Percentiles rank a stretch among this genome's conserved stretches.
Evolutionary conservation across 2,797 vertebrate genomes (phyloP).

Genomic region (Bradypus variegatus): DNA sequence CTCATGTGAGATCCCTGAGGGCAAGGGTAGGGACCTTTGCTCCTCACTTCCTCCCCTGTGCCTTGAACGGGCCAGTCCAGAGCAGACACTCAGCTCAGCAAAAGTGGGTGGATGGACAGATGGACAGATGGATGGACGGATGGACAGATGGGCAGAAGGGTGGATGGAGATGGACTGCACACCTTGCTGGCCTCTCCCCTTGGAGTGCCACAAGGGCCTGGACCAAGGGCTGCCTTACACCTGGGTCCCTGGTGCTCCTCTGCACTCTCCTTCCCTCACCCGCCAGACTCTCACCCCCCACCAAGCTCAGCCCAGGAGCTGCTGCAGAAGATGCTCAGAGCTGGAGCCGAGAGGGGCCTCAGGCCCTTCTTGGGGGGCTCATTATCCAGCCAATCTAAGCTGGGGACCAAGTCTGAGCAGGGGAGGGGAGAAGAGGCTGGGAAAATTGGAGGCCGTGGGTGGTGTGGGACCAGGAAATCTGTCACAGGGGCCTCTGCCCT

Average conservation of each 20-base stretch:
- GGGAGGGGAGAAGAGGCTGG: not conserved
- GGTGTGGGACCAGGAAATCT: not conserved
- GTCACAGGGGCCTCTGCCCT: rapidly evolving
- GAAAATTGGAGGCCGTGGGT: no score
- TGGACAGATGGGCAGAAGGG: no score
- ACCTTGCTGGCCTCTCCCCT: not conserved
- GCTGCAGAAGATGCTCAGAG: not conserved
- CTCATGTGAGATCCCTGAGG: not conserved
- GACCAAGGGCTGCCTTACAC: not conserved
- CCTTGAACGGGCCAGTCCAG: not conserved
- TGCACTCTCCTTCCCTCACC: not conserved
- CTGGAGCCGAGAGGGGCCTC: no score
- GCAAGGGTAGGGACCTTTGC: no score
- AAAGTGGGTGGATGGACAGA: no score
- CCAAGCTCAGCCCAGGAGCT: no score
- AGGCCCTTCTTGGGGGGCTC: no score
- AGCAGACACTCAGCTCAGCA: not conserved
- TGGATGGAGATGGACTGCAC: no score
- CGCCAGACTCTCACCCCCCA: rapidly evolving
- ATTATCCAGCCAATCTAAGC: not conserved
- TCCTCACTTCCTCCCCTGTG: no score
- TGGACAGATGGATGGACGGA: no score
- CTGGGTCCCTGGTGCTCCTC: not conserved
- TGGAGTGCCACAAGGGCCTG: no score
- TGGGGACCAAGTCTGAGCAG: no score